Evolutionary conservation across 2,888 invertebrate species (phyloP).

Genomic region (Dryocosmus kuriphilus): DNA sequence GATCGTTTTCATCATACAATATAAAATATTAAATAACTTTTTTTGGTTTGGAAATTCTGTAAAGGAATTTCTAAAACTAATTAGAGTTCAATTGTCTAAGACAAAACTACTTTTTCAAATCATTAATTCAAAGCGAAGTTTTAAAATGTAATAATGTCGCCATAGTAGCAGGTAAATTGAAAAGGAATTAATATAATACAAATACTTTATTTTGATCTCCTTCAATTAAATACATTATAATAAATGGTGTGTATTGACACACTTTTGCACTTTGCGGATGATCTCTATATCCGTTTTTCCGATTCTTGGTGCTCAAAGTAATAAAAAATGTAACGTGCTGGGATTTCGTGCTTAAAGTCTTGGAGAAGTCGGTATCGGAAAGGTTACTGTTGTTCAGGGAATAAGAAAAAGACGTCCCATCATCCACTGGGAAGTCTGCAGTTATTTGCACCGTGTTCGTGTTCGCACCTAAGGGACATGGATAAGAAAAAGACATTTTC

Average conservation of each 20-base stretch:
- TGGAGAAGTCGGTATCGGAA: background rate
- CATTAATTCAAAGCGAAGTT: no score
- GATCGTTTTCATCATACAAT: no score
- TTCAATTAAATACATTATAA: no score
- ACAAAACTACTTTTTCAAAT: no score
- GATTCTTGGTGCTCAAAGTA: background rate
- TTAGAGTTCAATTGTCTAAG: background rate
- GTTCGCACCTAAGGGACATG: conserved; percentile 5
- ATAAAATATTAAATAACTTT: background rate
- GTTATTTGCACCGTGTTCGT: conserved; percentile 12
- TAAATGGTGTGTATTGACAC: background rate
- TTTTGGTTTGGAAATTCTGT: background rate
- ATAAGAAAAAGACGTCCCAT: background rate
- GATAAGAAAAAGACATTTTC: conserved; percentile 5
- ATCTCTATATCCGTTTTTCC: background rate
- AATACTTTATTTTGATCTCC: no score
- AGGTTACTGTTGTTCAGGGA: conserved; percentile 17
- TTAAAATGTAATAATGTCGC: no score
- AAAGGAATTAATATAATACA: no score
- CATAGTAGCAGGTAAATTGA: no score
- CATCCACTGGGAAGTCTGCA: conserved; percentile 3
- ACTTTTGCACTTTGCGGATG: background rate
- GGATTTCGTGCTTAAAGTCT: conserved; percentile 21
- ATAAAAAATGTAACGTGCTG: conserved; percentile 27
- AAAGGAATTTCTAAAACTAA: background rate